Evolutionary conservation across 2,113 vertebrate species (phyloP).

Genomic region (Clinocottus analis): DNA sequence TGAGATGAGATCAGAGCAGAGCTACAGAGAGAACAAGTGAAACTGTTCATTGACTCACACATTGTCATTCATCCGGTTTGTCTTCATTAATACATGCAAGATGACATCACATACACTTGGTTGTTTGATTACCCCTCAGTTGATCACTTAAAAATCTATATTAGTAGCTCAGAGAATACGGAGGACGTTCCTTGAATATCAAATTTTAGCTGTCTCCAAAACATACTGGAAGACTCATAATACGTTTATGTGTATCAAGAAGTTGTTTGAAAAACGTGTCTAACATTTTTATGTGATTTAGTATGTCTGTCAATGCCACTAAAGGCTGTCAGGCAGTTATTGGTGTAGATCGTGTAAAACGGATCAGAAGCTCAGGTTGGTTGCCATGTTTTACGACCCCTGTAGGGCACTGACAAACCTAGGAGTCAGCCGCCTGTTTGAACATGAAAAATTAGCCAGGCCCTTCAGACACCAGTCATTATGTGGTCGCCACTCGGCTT

Average conservation of each 20-base stretch:
- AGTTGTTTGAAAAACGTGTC: conserved; percentile 33
- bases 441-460: conserved; percentile 82
- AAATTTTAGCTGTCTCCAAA: not conserved
- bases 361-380: conserved; percentile 65
- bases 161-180: not conserved
- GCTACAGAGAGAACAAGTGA: not conserved
- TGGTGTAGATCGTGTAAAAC: conserved; percentile 50
- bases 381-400: conserved; percentile 74
- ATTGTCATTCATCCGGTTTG: not conserved
- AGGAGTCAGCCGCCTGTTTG: conserved; percentile 74
- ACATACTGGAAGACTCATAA: conserved; percentile 8
- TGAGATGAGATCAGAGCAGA: not conserved
- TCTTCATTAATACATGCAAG: not conserved
- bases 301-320: conserved; percentile 34
- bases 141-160: not conserved
- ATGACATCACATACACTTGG: not conserved
- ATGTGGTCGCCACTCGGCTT: conserved; percentile 78
- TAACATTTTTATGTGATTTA: conserved; percentile 31
- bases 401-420: conserved; percentile 69
- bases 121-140: not conserved
- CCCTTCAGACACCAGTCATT: conserved; percentile 80
- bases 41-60: not conserved
- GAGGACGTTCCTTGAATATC: not conserved
- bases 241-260: not conserved
- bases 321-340: conserved; percentile 25